A percentile compares a stretch with the other conserved stretches of the same genome.
phyloP scores from a whole-genome alignment of 2,797 vertebrate genomes.

The Phrynocephalus vlangalii region DNA sequence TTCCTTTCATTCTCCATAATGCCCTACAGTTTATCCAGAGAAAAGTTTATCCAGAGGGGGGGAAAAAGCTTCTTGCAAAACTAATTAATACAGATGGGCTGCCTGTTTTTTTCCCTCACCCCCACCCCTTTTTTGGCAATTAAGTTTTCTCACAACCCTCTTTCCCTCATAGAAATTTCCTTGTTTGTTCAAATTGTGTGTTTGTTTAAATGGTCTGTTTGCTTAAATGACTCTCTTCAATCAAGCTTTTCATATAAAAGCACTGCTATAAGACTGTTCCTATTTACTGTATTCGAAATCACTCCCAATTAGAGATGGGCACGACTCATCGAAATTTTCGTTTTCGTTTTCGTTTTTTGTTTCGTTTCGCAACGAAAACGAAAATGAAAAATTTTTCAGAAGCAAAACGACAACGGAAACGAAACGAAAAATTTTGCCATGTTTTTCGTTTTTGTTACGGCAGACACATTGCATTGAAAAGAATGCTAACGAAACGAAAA shows the following conservation, averaged over 20 bases:
- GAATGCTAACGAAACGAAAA: too few relatives aligned
- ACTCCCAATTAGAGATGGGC: slow-evolving; percentile 1
- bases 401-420: too few relatives aligned
- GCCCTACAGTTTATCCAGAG: background rate
- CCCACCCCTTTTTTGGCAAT: background rate
- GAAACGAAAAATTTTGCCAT: too few relatives aligned
- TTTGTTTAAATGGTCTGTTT: slow-evolving; percentile 8
- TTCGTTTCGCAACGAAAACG: too few relatives aligned
- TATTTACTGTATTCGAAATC: background rate
- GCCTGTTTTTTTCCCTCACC: too few relatives aligned
- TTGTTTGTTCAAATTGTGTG: slow-evolving; percentile 13
- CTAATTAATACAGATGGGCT: background rate
- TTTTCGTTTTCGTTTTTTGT: too few relatives aligned
- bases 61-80: background rate
- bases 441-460: too few relatives aligned
- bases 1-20: too few relatives aligned
- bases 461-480: too few relatives aligned
- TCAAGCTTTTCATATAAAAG: slow-evolving; percentile 3
- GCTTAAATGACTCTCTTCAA: slow-evolving; percentile 26
- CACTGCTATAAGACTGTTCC: background rate
- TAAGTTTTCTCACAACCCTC: background rate
- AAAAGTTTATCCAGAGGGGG: background rate
- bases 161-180: slow-evolving; percentile 5
- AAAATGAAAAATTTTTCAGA: too few relatives aligned
- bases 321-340: too few relatives aligned